phyloP scores from a whole-genome alignment of 2,113 vertebrate genomes.

The Colossoma macropomum region DNA sequence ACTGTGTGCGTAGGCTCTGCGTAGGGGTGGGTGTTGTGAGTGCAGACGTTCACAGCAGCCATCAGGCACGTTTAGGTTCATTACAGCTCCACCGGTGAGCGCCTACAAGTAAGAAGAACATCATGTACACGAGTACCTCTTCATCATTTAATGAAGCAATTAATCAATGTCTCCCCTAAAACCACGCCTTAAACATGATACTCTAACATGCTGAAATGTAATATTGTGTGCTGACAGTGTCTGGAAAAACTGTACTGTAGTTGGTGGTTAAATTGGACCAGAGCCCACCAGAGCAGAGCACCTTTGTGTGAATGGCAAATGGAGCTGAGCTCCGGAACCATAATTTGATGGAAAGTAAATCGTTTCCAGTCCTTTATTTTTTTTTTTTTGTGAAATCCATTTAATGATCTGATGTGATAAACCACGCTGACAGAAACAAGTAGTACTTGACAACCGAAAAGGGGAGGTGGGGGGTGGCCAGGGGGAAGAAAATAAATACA shows the following conservation, averaged over 20 bases:
- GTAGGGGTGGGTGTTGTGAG: background rate
- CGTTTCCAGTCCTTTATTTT: too few species aligned
- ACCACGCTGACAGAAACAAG: too few species aligned
- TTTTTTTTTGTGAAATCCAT: too few species aligned
- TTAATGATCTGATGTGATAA: too few species aligned
- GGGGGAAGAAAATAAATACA: too few species aligned
- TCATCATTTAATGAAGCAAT: constrained; percentile 32
- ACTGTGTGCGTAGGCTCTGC: background rate
- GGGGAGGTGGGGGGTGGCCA: too few species aligned
- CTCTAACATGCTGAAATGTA: constrained; percentile 59
- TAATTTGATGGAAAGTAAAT: too few species aligned
- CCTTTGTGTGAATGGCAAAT: too few species aligned
- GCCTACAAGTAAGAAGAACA: background rate
- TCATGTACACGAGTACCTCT: background rate
- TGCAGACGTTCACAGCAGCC: constrained; percentile 24
- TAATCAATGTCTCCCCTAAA: constrained; percentile 26
- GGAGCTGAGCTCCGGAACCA: too few species aligned
- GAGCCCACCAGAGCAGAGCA: too few species aligned
- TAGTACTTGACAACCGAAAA: too few species aligned
- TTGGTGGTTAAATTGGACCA: constrained; percentile 15
- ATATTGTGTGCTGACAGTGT: constrained; percentile 57
- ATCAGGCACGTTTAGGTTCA: constrained; percentile 32
- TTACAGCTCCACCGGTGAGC: constrained; percentile 15
- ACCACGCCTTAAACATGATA: constrained; percentile 1
- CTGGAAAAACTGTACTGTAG: constrained; percentile 39